phyloP scores from a whole-genome alignment of 2,888 invertebrate genomes.

The Neoaliturus tenellus region DNA sequence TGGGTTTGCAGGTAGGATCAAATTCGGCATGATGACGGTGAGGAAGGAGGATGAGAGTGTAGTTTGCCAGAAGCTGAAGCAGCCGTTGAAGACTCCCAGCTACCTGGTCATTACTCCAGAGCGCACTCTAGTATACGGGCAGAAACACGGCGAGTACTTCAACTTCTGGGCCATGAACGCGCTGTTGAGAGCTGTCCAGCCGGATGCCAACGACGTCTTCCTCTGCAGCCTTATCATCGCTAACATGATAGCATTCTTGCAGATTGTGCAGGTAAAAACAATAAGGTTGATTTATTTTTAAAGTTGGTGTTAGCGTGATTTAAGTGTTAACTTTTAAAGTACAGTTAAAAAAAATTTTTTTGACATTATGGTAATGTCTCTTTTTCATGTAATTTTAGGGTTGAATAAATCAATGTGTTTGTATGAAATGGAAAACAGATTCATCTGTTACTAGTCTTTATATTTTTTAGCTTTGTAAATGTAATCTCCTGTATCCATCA shows the following conservation, averaged over 20 bases:
- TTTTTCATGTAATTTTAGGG: no score
- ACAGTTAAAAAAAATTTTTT: no score
- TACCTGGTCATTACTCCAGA: constrained; percentile 73
- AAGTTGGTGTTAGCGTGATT: no score
- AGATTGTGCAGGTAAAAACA: constrained; percentile 71
- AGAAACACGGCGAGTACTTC: constrained; percentile 71
- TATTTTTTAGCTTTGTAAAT: no score
- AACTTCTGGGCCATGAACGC: constrained; percentile 72
- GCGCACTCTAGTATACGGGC: constrained; percentile 71
- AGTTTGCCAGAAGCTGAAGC: constrained; percentile 63
- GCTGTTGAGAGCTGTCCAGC: constrained; percentile 72
- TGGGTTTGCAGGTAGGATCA: constrained; percentile 73
- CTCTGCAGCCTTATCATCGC: constrained; percentile 72
- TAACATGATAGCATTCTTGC: constrained; percentile 72
- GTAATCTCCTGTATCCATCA: no score
- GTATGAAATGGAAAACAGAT: no score
- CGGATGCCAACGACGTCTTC: constrained; percentile 75
- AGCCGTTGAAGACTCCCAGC: constrained; percentile 67
- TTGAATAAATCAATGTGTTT: no score
- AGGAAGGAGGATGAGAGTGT: constrained; percentile 66
- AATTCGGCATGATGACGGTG: constrained; percentile 71
- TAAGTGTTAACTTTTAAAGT: no score
- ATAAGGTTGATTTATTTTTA: no score
- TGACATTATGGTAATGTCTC: no score
- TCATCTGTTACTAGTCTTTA: no score